Conservation (phyloP, 2,113 vertebrate species). For the Hippocampus guttulatus region DNA sequence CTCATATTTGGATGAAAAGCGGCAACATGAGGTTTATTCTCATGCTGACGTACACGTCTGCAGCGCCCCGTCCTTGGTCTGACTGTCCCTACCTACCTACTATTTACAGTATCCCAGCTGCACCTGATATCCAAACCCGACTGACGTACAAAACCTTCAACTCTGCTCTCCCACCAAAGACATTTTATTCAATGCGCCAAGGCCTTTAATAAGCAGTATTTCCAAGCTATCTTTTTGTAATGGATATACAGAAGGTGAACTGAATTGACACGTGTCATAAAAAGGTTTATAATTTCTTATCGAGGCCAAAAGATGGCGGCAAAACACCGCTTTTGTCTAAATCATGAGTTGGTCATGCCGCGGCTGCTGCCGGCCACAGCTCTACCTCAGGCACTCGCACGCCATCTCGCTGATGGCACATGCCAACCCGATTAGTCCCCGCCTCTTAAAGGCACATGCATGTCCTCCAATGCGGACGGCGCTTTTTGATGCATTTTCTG, state of each 20-base stretch:
- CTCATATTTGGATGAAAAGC: conserved; percentile 22
- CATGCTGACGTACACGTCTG: conserved; percentile 45
- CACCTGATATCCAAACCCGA: not conserved
- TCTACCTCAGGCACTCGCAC: too few species aligned
- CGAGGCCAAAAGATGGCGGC: not conserved
- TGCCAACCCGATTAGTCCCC: too few species aligned
- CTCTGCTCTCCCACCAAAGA: conserved; percentile 40
- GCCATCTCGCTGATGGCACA: too few species aligned
- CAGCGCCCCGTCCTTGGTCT: conserved; percentile 60
- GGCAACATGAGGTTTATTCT: conserved; percentile 49
- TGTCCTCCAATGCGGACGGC: too few species aligned
- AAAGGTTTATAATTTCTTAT: not conserved
- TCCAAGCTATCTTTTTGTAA: too few species aligned
- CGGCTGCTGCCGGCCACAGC: too few species aligned
- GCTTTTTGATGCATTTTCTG: too few species aligned
- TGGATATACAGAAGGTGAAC: too few species aligned
- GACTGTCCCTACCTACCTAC: conserved; percentile 22
- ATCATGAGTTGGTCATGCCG: too few species aligned
- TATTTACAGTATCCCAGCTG: not conserved
- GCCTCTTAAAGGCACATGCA: too few species aligned
- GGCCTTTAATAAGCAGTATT: not conserved
- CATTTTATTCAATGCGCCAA: conserved; percentile 44
- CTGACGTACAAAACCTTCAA: conserved; percentile 12
- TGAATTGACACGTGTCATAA: not conserved
- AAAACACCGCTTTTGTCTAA: not conserved